phyloP scores from a whole-genome alignment of 2,797 vertebrate species.

The Sylvia borin region DNA sequence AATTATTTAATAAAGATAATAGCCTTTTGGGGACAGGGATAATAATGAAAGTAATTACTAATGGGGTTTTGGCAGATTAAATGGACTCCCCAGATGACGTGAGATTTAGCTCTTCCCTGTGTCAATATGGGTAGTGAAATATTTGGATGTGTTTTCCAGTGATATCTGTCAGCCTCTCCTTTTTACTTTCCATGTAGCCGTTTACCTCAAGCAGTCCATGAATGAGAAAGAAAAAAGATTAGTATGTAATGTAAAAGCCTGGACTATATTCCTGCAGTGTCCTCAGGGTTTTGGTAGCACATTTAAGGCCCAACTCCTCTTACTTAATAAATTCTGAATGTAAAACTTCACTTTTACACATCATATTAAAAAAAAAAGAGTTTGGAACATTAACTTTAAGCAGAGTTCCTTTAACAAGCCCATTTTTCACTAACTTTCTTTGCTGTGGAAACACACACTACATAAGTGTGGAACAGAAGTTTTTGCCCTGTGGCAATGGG shows the following conservation, averaged over 20 bases:
- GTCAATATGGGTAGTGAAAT: background rate
- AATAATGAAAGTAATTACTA: slow-evolving; percentile 32
- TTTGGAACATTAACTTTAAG: slow-evolving; percentile 55
- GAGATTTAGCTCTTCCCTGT: background rate
- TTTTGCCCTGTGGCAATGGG: slow-evolving; percentile 19
- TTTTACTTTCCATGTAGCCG: background rate
- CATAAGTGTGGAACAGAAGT: background rate
- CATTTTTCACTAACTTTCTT: slow-evolving; percentile 50
- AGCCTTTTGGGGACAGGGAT: background rate
- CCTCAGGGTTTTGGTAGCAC: background rate
- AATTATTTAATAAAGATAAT: slow-evolving; percentile 41
- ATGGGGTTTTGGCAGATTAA: slow-evolving; percentile 16
- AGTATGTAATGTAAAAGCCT: background rate
- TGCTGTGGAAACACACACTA: background rate
- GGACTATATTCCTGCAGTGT: background rate
- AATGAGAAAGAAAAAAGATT: background rate
- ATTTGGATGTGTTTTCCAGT: background rate
- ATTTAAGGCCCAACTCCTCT: background rate
- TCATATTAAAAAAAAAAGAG: background rate
- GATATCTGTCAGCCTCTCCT: background rate
- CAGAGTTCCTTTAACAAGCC: slow-evolving; percentile 13
- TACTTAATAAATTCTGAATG: slow-evolving; percentile 41
- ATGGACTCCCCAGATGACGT: background rate
- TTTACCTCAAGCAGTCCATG: slow-evolving; percentile 5
- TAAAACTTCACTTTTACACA: background rate